Evolutionary conservation across 2,888 invertebrate genomes (phyloP).

Genomic region (Drepana falcataria): DNA sequence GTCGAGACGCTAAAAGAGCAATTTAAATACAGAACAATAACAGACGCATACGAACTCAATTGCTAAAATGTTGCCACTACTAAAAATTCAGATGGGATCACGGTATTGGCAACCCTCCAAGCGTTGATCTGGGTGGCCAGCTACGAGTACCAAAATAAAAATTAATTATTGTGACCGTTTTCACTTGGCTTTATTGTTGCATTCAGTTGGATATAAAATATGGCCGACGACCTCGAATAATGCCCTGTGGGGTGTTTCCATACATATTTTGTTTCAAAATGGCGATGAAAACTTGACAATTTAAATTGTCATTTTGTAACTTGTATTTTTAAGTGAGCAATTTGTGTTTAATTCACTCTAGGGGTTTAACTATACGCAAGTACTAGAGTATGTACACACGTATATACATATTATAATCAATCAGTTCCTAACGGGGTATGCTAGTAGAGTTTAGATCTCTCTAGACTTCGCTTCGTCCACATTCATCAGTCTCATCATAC

Average conservation of each 20-base stretch:
- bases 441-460: too few species aligned
- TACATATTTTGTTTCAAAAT: not conserved
- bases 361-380: too few species aligned
- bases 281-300: not conserved
- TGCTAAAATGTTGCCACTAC: constrained; percentile 26
- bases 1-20: not conserved
- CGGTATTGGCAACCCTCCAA: constrained; percentile 34
- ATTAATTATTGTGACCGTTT: constrained; percentile 28
- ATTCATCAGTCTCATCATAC: too few species aligned
- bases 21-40: not conserved
- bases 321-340: too few species aligned
- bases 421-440: too few species aligned
- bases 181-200: constrained; percentile 20
- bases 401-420: too few species aligned
- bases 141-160: constrained; percentile 28
- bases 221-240: not conserved
- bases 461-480: too few species aligned
- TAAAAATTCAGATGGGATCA: constrained; percentile 25
- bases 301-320: not conserved
- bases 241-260: not conserved
- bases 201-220: constrained; percentile 11
- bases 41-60: constrained; percentile 19
- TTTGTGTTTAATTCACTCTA: too few species aligned
- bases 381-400: too few species aligned
- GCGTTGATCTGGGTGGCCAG: constrained; percentile 16